Evolutionary conservation across 2,888 invertebrate genomes (phyloP).

Genomic region (Zygothrica quintamaculata): DNA sequence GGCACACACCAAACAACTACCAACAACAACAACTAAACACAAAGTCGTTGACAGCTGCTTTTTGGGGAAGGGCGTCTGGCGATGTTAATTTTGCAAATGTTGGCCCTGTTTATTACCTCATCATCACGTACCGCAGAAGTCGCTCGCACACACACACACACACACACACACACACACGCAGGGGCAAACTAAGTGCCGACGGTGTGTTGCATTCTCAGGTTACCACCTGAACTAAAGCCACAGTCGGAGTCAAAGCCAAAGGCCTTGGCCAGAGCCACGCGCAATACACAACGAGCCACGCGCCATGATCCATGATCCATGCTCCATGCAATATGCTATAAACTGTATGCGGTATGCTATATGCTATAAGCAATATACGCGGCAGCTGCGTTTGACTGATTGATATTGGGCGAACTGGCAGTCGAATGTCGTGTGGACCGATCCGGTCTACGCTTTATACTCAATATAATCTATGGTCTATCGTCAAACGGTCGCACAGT

Average conservation of each 20-base stretch:
- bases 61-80: constrained; percentile 49
- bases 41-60: constrained; percentile 61
- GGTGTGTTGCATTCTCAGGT: constrained; percentile 42
- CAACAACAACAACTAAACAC: background rate
- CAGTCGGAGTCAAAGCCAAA: constrained; percentile 1
- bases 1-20: constrained; percentile 6
- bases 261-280: constrained; percentile 32
- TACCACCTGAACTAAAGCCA: constrained; percentile 50
- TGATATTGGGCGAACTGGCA: constrained; percentile 70
- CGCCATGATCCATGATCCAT: no score
- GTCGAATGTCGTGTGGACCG: constrained; percentile 1
- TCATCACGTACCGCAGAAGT: constrained; percentile 66
- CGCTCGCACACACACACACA: no score
- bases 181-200: constrained; percentile 30
- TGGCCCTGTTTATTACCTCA: constrained; percentile 69
- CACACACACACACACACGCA: constrained; percentile 44
- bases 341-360: constrained; percentile 6
- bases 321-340: no score
- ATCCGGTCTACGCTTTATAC: constrained; percentile 3
- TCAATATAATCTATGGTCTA: constrained; percentile 12
- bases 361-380: constrained; percentile 37
- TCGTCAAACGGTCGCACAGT: constrained; percentile 39
- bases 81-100: constrained; percentile 34
- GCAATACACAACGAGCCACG: constrained; percentile 17
- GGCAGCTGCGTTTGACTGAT: constrained; percentile 69